Base-by-base conservation (phyloP, 2,113 vertebrate genomes). In the Rhagologus leucostigma region DNA sequence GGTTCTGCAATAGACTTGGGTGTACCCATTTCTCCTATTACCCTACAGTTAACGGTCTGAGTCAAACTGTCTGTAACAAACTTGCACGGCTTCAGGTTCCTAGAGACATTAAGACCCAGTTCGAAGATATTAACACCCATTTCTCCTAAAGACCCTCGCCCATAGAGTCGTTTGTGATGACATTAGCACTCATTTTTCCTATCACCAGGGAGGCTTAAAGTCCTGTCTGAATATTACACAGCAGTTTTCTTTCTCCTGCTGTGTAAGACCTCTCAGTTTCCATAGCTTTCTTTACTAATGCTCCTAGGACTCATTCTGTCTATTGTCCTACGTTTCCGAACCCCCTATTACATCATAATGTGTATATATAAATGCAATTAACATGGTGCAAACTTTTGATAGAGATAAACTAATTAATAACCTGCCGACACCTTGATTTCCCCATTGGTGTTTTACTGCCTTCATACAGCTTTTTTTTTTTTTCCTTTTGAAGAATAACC, bases 361-460 rank as follows among this genome's bases (percentile, higher is more conserved):
- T 63, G 27, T 84, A 77, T 59, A 67, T 33, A 93, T 69, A 90
- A 16, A 47, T 70, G 60, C 90, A 92, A 78, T 91, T 89, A 91
- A 44, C 52, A 68, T 49, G 59, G 29, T 26, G 68, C 55, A 76
- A 87, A 83, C 49, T 42, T 89, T 90, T 78, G 68, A 92, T 84
- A 33, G 77, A 95, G 65, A 93, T 77, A 59, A 46, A 64, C 85
- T 89, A 82, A 97, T 96, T 91, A 93, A 63, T 50, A 80, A 91
- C 91, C 86, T 87, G 74, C 93, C 42, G 67, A 67, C n/a, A 88
- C 63, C 35, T 84, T 96, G 27, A 94, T 95, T 97, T 97, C 94
- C 89, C 89, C 50, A 9, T 78, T 62, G 87, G 50, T 7, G 3
- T 60, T 83, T 84, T 80, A 74, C 30, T 42, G 26, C 67, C 56